Conservation (phyloP, 2,888 invertebrate genomes). For the Sphaeridia pumilis region DNA sequence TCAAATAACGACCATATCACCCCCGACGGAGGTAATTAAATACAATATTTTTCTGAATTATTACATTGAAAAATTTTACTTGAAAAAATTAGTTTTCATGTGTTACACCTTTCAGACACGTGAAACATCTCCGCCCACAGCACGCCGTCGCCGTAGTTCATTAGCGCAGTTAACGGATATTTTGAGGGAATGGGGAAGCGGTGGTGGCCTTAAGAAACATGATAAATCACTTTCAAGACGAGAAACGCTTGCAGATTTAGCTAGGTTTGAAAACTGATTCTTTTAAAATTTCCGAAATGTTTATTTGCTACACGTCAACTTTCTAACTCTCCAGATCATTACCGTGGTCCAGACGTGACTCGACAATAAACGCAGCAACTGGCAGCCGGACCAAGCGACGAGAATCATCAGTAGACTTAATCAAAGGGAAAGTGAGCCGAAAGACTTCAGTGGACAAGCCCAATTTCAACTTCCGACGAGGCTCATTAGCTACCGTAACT, state of each 20-base stretch:
- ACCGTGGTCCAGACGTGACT: constrained; percentile 36
- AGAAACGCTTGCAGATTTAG: constrained; percentile 77
- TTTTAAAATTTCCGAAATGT: background rate
- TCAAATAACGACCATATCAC: constrained; percentile 72
- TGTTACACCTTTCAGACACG: constrained; percentile 43
- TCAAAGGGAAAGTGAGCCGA: constrained; percentile 47
- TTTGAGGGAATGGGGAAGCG: constrained; percentile 65
- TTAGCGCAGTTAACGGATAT: constrained; percentile 81
- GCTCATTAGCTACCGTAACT: constrained; percentile 28
- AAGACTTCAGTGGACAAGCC: constrained; percentile 33
- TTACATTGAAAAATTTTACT: background rate
- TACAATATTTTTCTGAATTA: background rate
- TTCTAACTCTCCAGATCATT: constrained; percentile 27
- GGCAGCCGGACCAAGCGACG: constrained; percentile 50
- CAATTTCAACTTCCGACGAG: no score
- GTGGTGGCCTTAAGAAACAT: constrained; percentile 36
- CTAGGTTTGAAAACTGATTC: no score
- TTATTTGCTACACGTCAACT: constrained; percentile 41
- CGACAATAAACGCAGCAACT: constrained; percentile 34
- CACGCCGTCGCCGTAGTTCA: constrained; percentile 67
- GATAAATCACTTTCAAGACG: constrained; percentile 45
- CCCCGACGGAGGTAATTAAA: constrained; percentile 50
- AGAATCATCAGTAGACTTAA: constrained; percentile 77
- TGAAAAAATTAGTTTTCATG: background rate
- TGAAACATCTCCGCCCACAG: constrained; percentile 38